These are phyloP conservation scores for Pachyrhynchus sulphureomaculatus DNA, from an alignment of 1,140 invertebrate species.

Conservation along the genomic window DNA sequence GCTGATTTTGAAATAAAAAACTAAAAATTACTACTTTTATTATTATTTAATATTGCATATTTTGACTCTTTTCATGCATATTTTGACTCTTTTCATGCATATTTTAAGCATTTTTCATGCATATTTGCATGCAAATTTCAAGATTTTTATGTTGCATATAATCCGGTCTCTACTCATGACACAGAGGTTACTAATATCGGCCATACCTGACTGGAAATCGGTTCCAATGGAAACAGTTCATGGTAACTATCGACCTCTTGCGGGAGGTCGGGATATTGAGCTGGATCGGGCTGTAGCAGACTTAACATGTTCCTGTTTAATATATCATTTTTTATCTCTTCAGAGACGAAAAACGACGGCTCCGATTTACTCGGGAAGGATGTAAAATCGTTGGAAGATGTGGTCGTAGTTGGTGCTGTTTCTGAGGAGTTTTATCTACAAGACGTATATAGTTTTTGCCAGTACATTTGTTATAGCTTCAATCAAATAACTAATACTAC, in stretches of 20 bases:
- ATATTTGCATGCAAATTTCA: too few relatives aligned
- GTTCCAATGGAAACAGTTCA: constrained; percentile 83
- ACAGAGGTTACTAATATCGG: too few relatives aligned
- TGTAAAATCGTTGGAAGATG: constrained; percentile 51
- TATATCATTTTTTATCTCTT: constrained; percentile 74
- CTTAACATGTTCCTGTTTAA: constrained; percentile 74
- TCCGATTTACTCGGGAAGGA: constrained; percentile 63
- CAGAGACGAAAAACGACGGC: constrained; percentile 72
- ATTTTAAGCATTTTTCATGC: too few relatives aligned
- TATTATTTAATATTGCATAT: too few relatives aligned
- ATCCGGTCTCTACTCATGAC: too few relatives aligned
- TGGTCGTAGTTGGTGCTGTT: constrained; percentile 24
- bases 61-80: too few relatives aligned
- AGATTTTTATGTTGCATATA: too few relatives aligned
- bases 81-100: too few relatives aligned
- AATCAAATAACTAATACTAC: too few relatives aligned
- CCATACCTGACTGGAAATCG: constrained; percentile 51
- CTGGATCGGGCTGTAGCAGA: constrained; percentile 68
- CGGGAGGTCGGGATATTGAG: constrained; percentile 69
- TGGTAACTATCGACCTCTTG: constrained; percentile 87
- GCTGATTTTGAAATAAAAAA: too few relatives aligned
- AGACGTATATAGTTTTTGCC: not conserved
- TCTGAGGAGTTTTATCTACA: constrained; percentile 7
- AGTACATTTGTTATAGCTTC: too few relatives aligned
- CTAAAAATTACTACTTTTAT: too few relatives aligned